Evolutionary conservation across 2,113 vertebrate genomes (phyloP).

Genomic region (Indicator indicator): DNA sequence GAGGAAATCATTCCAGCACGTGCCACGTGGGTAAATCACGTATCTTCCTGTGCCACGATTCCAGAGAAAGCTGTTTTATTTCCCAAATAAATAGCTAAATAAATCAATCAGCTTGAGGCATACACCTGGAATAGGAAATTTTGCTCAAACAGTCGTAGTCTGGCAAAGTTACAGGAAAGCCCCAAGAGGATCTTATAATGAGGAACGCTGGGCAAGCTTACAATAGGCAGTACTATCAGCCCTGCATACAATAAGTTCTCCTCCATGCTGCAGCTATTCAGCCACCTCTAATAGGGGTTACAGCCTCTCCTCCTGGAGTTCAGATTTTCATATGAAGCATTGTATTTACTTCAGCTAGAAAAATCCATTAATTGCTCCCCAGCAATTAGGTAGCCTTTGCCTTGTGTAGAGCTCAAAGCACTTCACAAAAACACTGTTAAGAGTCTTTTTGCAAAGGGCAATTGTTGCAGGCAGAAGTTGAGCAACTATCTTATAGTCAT

Average conservation of each 20-base stretch:
- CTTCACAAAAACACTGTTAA: neutral
- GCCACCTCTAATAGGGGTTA: neutral
- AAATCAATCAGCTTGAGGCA: slow-evolving; percentile 52
- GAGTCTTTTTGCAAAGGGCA: neutral
- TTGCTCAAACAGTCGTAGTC: slow-evolving; percentile 10
- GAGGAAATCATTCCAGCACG: neutral
- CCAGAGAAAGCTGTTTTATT: neutral
- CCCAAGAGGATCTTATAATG: slow-evolving; percentile 11
- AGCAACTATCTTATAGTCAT: neutral
- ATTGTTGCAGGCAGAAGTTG: neutral
- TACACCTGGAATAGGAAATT: slow-evolving; percentile 36
- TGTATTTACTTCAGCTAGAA: slow-evolving; percentile 29
- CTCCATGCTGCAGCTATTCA: neutral
- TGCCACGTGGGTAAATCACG: neutral
- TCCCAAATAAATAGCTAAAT: slow-evolving; percentile 10
- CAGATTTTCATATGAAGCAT: slow-evolving; percentile 9
- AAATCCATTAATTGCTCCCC: slow-evolving; percentile 20
- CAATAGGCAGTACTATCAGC: neutral
- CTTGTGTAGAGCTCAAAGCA: slow-evolving; percentile 1
- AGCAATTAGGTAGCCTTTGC: slow-evolving; percentile 23
- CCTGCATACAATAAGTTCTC: neutral
- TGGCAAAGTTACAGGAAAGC: slow-evolving; percentile 35
- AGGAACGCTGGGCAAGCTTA: slow-evolving; percentile 10
- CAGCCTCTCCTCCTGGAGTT: neutral
- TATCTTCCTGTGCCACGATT: neutral